Conservation (phyloP, 2,113 vertebrate species). For the Herpailurus yagouaroundi region DNA sequence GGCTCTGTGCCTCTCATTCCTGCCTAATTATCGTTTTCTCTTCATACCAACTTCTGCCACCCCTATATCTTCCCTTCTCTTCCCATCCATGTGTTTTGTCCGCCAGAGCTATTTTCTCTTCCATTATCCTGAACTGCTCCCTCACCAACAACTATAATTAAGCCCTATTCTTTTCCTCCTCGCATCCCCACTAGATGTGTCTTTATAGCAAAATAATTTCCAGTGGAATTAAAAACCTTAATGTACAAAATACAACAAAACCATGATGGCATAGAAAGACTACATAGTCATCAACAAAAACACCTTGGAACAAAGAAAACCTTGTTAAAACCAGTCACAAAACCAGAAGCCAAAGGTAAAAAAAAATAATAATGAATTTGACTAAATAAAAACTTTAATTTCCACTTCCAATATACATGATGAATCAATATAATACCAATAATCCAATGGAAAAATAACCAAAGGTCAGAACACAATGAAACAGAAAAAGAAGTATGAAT, state of each 20-base stretch:
- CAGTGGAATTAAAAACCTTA: background rate
- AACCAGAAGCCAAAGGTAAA: background rate
- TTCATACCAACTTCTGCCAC: background rate
- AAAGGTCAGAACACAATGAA: background rate
- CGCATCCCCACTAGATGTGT: background rate
- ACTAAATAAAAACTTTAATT: slow-evolving; percentile 7
- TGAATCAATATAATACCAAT: background rate
- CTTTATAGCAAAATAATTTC: background rate
- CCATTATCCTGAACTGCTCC: background rate
- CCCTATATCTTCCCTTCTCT: background rate
- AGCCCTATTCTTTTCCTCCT: background rate
- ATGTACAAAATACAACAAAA: background rate
- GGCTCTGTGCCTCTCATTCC: background rate
- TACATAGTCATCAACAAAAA: background rate
- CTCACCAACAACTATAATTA: background rate
- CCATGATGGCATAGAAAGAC: background rate
- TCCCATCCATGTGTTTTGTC: background rate
- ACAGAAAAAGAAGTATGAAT: background rate
- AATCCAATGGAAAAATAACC: background rate
- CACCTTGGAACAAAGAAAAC: background rate
- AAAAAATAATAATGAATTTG: background rate
- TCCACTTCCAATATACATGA: background rate
- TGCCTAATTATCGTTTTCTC: background rate
- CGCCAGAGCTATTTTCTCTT: background rate
- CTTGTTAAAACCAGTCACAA: background rate